Evolutionary conservation across 1,140 invertebrate genomes (phyloP).

Genomic region (Heliothis virescens): DNA sequence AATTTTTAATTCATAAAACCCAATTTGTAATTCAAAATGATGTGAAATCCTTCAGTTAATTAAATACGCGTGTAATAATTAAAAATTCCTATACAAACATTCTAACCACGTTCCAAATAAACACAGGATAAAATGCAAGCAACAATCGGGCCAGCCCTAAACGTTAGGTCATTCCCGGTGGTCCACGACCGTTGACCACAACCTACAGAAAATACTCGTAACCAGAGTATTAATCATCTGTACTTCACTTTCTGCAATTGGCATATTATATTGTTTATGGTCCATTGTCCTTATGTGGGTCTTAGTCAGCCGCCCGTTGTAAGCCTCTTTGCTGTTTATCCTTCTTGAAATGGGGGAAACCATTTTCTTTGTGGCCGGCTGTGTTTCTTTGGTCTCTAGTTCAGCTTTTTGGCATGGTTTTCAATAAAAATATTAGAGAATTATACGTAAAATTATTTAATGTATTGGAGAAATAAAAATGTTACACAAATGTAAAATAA

Average conservation of each 20-base stretch:
- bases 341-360: not conserved
- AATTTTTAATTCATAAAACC: too few relatives aligned
- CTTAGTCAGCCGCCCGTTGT: not conserved
- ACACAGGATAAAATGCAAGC: not conserved
- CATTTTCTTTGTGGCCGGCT: not conserved
- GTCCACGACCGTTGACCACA: conserved; percentile 44
- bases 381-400: too few relatives aligned
- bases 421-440: too few relatives aligned
- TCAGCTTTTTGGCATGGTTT: too few relatives aligned
- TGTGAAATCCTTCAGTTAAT: too few relatives aligned
- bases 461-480: too few relatives aligned
- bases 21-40: too few relatives aligned
- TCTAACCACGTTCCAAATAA: not conserved
- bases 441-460: too few relatives aligned
- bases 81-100: not conserved
- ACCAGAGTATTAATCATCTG: conserved; percentile 26
- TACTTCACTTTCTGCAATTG: not conserved
- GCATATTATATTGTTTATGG: conserved; percentile 18
- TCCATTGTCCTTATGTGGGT: conserved; percentile 16
- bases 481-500: too few relatives aligned
- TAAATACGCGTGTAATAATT: too few relatives aligned
- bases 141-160: conserved; percentile 34
- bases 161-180: conserved; percentile 45
- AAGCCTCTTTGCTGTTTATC: not conserved
- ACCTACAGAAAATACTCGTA: not conserved